phyloP scores from a whole-genome alignment of 2,113 vertebrate species.

The Platysternon megacephalum region DNA sequence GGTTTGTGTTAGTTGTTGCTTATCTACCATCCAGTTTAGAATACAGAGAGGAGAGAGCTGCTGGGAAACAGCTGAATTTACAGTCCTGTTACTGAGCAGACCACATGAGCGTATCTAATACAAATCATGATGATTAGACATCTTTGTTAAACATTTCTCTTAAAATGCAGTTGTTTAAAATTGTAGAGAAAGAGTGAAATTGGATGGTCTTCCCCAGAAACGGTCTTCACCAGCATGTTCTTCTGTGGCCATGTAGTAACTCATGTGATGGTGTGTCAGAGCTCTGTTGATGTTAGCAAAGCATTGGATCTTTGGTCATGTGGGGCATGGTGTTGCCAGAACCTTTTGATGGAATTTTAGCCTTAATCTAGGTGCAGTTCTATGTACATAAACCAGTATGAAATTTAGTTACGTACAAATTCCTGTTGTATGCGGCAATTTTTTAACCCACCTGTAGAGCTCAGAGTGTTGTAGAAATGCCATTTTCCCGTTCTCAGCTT shows the following conservation, averaged over 20 bases:
- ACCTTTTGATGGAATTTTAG: neutral
- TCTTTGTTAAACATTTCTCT: neutral
- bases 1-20: neutral
- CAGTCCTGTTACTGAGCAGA: neutral
- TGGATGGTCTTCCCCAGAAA: neutral
- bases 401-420: neutral
- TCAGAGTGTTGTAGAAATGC: neutral
- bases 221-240: neutral
- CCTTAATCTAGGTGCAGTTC: neutral
- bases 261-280: accelerated
- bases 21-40: neutral
- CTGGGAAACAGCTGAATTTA: neutral
- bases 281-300: neutral
- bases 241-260: neutral
- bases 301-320: neutral
- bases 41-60: neutral
- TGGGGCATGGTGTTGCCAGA: neutral
- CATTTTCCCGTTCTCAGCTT: neutral
- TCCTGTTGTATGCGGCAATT: accelerated
- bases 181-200: neutral
- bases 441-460: neutral
- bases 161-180: neutral
- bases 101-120: too few relatives aligned
- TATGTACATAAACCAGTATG: neutral
- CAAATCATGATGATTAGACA: too few relatives aligned